Base-by-base conservation (phyloP, 2,797 vertebrate genomes). In the Oceanodroma leucorhoa region DNA sequence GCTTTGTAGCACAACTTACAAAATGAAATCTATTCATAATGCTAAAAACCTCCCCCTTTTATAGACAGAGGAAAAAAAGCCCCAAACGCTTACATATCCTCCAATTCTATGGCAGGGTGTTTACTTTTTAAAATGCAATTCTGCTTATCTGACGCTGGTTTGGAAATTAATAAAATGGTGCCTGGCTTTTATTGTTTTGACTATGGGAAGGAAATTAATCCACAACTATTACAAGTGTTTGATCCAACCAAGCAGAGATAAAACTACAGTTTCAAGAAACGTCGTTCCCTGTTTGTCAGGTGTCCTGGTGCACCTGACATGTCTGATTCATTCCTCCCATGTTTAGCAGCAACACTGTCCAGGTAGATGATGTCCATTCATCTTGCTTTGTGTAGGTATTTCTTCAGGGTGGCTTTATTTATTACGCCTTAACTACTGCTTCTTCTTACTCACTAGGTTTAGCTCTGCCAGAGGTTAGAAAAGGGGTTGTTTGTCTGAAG, bases 1-100 rank as follows among this genome's bases (percentile, higher is more conserved):
- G 86, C 91, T 96, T 95, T 84, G 67, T 96, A 94, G 93, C 81
- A 94, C 88, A 90, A 94, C 90, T 94, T 92, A 83, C 55, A 94
- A 95, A 96, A 96, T 87, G 67, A 95, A 96, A 94, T 96, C 96
- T 95, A 85, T 96, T 96, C 92, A 96, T 87, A 95, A 91, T 62
- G 61, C 73, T 96, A 92, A 96, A 95, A 80, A 41, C 60, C 54
- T 92, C 54, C 51, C n/a, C 67, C 54, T 94, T 94, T 94, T 85
- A 94, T 27, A 95, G 94, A 96, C 92, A 96, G 78, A 83, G 79
- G 90, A 55, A 94, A 94, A 86, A 94, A 93, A 61, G 1, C 36
- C 50, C 86, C 92, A 70, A 96, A 93, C 0, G 19, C 93, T 94
- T 93, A 93, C 73, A 91, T 82, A 93, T 96, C 88, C 94, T 96